phyloP scores from a whole-genome alignment of 2,888 invertebrate species.

The Chirona hameri region DNA sequence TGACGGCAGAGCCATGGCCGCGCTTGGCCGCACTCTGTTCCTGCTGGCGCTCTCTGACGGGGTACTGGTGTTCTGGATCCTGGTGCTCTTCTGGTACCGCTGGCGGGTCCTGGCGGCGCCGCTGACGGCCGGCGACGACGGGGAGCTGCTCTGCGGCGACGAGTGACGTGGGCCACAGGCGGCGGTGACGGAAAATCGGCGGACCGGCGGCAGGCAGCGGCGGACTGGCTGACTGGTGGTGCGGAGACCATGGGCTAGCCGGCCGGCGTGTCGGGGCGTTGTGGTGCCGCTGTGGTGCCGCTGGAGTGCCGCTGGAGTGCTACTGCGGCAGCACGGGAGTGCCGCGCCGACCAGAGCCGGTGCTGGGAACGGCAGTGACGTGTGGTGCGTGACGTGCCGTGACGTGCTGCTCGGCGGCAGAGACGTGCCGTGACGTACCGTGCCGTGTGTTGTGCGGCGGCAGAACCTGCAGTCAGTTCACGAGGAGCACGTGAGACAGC shows the following conservation, averaged over 20 bases:
- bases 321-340: too few relatives aligned
- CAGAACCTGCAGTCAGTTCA: too few relatives aligned
- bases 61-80: conserved; percentile 27
- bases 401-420: too few relatives aligned
- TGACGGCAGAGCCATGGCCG: neutral
- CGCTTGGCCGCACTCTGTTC: neutral
- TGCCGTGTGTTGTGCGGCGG: too few relatives aligned
- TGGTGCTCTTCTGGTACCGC: conserved; percentile 27
- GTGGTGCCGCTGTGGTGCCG: too few relatives aligned
- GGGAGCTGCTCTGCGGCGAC: neutral
- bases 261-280: too few relatives aligned
- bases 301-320: too few relatives aligned
- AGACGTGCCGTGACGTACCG: too few relatives aligned
- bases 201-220: neutral
- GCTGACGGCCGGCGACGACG: neutral
- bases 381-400: too few relatives aligned
- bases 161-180: neutral
- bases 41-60: neutral
- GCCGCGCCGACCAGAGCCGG: too few relatives aligned
- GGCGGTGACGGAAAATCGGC: neutral
- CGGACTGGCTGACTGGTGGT: neutral
- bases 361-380: too few relatives aligned
- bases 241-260: neutral
- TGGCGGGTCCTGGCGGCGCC: neutral
- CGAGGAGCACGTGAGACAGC: too few relatives aligned